Evolutionary conservation across 1,140 invertebrate species (phyloP), one percentile per base, ranked within the genome.

Genomic region (Pseudomyrmex concolor): DNA sequence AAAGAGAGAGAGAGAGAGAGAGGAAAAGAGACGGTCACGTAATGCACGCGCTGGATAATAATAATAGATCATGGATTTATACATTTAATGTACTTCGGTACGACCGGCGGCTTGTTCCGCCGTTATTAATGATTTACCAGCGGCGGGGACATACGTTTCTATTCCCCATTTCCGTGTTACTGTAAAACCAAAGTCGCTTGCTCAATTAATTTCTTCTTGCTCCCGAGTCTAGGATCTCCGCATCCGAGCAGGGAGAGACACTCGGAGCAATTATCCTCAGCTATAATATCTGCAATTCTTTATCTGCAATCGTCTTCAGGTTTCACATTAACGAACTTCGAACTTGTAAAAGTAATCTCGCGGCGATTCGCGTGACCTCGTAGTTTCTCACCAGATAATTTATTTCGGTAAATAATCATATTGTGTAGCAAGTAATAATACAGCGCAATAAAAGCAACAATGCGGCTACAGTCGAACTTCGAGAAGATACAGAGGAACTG

Each of bases 111-210:
- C 43, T 62, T 12, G 67, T 86, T 82, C 51, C 84, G 59, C 51
- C 51, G 57, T 86, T 63, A 70, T 86, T 87, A 77, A 86, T 68
- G 78, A 83, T 51, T 54, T 57, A 62, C 60, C 70, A 70, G 78
- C 66, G 73, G 45, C 63, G 55, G 74, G 34, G 68, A 70, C 62
- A 64, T 81, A 63, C 85, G 84, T 83, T 70, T 64, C 77, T 84
- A 81, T 81, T 81, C 51, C n/a, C 72, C 67, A 87, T 85, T 87
- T 87, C 86, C 86, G 86, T 87, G 64, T 87, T 87, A 87, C 86
- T 86, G 85, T 86, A 86, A 87, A 87, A 68, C 81, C 72, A 68
- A 86, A 86, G 85, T 87, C 80, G 80, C 55, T 50, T 85, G 85
- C 72, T 87, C 71, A 87, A 87, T 85, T 85, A 85, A 64, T 15